Evolutionary conservation across 2,113 vertebrate species (phyloP), one percentile per base, ranked within the genome.

Genomic region (Eubucco bourcierii): DNA sequence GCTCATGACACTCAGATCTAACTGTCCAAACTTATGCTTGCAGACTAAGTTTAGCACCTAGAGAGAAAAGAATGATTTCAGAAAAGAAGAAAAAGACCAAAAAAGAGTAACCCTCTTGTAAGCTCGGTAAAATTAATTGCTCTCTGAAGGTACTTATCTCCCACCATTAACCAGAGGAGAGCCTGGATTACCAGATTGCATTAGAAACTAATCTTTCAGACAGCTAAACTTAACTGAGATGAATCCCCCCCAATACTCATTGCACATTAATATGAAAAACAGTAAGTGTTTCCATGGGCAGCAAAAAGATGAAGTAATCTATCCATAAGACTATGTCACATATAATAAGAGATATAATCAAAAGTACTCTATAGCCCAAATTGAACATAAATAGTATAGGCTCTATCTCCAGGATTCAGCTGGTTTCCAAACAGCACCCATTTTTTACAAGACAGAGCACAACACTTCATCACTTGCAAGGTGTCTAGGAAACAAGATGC

Each of bases 331-430:
- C 56, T 65, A 9, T 85, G 79, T 76, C 94, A 94, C 67, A 78
- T 39, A 53, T 7, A 90, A 67, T 88, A 93, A 66, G 47, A 85
- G 84, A 91, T 93, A 94, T 53, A 85, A 96, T 91, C 95, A 92
- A 47, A 90, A 74, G 50, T 44, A 85, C 31, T 94, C 79, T 61
- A 25, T 18, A 80, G 64, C 56, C 64, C 37, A 79, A 80, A 75
- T n/a, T 59, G 64, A 94, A 93, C 89, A 92, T 77, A 91, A 96
- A 95, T 90, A 94, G 72, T 50, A 65, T 4, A 82, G 87, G 44
- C 87, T 80, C 84, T 93, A 92, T 96, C 94, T 95, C 75, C 7
- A 93, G 65, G 73, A 87, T 89, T 85, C 96, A 95, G 89, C 79
- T 87, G 85, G 47, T 91, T 94, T 93, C 72, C 41, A 92, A 93